Conservation (phyloP, 2,888 invertebrate species). For the Ophion obscuratus region DNA sequence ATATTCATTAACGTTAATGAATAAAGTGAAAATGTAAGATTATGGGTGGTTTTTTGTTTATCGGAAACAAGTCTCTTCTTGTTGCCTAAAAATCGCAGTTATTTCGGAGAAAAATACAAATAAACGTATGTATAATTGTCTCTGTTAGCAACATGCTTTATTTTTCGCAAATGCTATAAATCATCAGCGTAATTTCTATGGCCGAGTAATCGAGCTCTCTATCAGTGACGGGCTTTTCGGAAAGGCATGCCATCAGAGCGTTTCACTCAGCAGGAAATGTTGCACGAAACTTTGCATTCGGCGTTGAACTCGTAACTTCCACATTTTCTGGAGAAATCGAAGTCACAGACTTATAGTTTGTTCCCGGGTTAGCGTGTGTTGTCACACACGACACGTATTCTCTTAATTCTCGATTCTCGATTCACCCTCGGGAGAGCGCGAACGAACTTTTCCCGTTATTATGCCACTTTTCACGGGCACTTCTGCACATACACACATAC, state of each 20-base stretch:
- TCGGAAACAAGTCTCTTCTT: too few species aligned
- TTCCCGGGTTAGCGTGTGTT: conserved; percentile 25
- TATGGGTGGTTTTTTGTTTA: too few species aligned
- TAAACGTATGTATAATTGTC: too few species aligned
- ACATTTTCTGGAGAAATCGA: conserved; percentile 15
- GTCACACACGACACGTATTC: conserved; percentile 40
- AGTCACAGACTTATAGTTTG: background rate
- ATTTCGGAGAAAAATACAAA: too few species aligned
- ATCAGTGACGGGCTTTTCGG: background rate
- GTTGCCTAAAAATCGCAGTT: too few species aligned
- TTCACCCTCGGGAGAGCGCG: conserved; percentile 2
- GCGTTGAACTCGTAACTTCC: conserved; percentile 6
- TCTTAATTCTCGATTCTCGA: conserved; percentile 9
- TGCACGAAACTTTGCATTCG: conserved; percentile 11
- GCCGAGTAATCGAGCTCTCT: background rate
- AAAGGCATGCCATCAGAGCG: background rate
- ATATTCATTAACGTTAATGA: conserved; percentile 41
- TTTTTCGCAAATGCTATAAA: too few species aligned
- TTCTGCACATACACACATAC: background rate
- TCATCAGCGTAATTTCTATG: too few species aligned
- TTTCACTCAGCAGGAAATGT: conserved; percentile 6
- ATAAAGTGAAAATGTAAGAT: background rate
- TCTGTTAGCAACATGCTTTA: too few species aligned
- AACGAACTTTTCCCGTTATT: conserved; percentile 56
- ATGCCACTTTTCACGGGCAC: conserved; percentile 37